These are phyloP conservation scores for Microtus pennsylvanicus DNA, from an alignment of 2,113 vertebrate species.

Conservation along the genomic window DNA sequence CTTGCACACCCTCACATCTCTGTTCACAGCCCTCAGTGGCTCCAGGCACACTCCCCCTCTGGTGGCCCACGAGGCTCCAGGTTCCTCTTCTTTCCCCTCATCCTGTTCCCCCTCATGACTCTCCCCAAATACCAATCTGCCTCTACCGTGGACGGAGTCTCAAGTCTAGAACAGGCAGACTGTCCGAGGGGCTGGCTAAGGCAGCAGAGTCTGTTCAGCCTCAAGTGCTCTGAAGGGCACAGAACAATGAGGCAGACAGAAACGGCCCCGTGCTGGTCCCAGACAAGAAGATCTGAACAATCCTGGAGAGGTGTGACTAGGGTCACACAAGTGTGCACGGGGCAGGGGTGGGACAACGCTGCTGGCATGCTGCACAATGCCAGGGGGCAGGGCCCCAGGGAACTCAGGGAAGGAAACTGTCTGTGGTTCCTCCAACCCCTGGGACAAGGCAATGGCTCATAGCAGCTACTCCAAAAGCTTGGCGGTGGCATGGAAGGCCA, in stretches of 20 bases:
- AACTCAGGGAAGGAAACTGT: background rate
- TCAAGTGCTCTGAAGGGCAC: background rate
- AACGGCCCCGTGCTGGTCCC: background rate
- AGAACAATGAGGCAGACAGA: background rate
- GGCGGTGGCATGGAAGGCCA: background rate
- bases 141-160: background rate
- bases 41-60: background rate
- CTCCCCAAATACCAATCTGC: background rate
- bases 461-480: background rate
- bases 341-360: no score
- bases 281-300: background rate
- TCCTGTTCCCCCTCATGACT: background rate
- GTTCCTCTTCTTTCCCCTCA: background rate
- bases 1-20: rapidly evolving
- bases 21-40: background rate
- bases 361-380: background rate
- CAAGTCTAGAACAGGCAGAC: background rate
- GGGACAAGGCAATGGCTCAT: background rate
- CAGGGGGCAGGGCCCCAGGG: background rate
- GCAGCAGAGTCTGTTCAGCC: background rate
- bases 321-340: background rate
- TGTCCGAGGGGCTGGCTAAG: background rate
- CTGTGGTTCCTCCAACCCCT: background rate
- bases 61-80: no score
- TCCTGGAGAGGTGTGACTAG: background rate